Evolutionary conservation across 2,797 vertebrate genomes (phyloP).

Genomic region (Sebastes baramenuke): DNA sequence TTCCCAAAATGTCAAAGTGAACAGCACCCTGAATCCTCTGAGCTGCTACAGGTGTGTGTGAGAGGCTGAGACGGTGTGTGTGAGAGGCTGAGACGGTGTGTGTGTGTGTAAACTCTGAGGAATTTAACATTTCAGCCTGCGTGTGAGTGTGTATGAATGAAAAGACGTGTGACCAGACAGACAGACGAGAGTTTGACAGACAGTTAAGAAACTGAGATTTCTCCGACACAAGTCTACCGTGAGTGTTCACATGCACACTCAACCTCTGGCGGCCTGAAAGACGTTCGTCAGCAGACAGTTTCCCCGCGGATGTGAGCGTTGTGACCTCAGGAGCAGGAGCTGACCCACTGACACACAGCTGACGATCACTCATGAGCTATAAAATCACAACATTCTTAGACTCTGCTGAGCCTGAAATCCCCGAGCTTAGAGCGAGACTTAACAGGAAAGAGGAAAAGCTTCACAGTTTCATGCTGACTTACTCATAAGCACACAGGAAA

Average conservation of each 20-base stretch:
- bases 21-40: background rate
- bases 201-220: background rate
- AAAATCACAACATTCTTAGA: slow-evolving; percentile 15
- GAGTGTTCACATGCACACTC: slow-evolving; percentile 1
- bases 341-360: slow-evolving; percentile 36
- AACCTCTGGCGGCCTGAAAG: background rate
- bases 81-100: background rate
- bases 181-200: slow-evolving; percentile 12
- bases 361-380: slow-evolving; percentile 26
- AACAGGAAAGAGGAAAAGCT: slow-evolving; percentile 18
- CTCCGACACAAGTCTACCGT: background rate
- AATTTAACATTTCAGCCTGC: slow-evolving; percentile 44
- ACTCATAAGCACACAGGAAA: background rate
- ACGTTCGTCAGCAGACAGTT: slow-evolving; percentile 18
- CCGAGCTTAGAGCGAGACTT: slow-evolving; percentile 13
- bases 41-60: background rate
- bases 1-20: background rate
- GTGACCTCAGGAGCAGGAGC: slow-evolving; percentile 25
- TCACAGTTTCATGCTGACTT: background rate
- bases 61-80: background rate
- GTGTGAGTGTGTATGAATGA: slow-evolving; percentile 7
- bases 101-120: slow-evolving; percentile 6
- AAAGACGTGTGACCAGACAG: slow-evolving; percentile 6
- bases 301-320: background rate
- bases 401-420: slow-evolving; percentile 13